Evolutionary conservation across 2,888 invertebrate genomes (phyloP), one percentile per base, ranked within the genome.

Genomic region (Zele albiditarsus): DNA sequence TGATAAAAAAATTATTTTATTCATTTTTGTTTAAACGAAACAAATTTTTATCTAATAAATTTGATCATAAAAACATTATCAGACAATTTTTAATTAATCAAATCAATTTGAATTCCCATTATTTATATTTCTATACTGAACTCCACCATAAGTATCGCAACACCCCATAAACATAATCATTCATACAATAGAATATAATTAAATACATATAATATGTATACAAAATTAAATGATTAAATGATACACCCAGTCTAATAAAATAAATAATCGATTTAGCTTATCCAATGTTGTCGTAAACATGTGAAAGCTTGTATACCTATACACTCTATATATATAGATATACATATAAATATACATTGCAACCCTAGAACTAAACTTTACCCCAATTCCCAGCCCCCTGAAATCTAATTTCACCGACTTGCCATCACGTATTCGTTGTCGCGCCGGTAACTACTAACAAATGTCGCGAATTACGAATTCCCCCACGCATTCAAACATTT

Each of bases 381-480:
- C 82, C 83, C 83, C 82, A 83, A 81, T 84, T 84, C 80, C 77
- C 76, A 53, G 28, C 76, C 79, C 76, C 73, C 79, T 80, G 79
- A 76, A 84, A 86, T 85, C 84, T 80, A 84, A 84, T 85, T 85
- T 79, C 77, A 71, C 78, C 78, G 79, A 78, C 72, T 65, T 62
- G 28, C 75, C 63, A 62, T 60, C 71, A 31, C 75, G 74, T 80
- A 73, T 80, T 78, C 77, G 79, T 77, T 1, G 53, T 5, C 53
- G 20, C 2, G 20, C 53, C 78, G 82, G 81, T 82, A 83, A 83
- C 81, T 73, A 78, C 76, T 80, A 85, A 84, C 85, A 85, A 85
- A 84, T 84, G 84, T 83, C 82, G 82, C 82, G 84, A 86, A 86
- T 85, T 84, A 85, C 82, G 81, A 83, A 86, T 85, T 84, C 82